These are phyloP conservation scores for Zophobas atratus DNA, from an alignment of 1,140 invertebrate species.

Conservation along the genomic window DNA sequence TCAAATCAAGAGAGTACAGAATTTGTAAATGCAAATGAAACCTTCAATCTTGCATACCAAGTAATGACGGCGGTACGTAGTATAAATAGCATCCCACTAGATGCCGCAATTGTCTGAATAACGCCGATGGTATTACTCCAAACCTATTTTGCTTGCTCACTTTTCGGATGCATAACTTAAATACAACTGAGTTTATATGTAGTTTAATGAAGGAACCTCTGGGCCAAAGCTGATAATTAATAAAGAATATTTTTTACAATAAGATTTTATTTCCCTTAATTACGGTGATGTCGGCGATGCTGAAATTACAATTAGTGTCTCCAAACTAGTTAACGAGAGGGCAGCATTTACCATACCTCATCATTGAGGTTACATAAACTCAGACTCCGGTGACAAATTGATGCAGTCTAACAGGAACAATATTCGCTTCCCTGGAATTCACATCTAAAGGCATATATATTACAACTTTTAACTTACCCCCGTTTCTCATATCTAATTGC, in stretches of 20 bases:
- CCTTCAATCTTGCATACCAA: conserved; percentile 42
- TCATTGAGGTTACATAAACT: conserved; percentile 51
- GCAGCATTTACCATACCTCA: conserved; percentile 46
- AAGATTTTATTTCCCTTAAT: background rate
- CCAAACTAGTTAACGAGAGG: conserved; percentile 41
- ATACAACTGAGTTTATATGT: background rate
- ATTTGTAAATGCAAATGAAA: conserved; percentile 43
- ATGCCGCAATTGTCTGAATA: conserved; percentile 25
- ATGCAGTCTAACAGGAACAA: conserved; percentile 49
- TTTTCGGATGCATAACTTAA: conserved; percentile 3
- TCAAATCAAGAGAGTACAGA: conserved; percentile 32
- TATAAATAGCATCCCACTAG: conserved; percentile 16
- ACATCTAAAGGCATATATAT: conserved; percentile 43
- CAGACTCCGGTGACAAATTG: conserved; percentile 50
- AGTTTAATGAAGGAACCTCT: no score
- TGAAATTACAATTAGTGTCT: conserved; percentile 35
- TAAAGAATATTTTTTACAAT: no score
- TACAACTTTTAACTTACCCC: conserved; percentile 42
- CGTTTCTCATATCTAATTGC: conserved; percentile 24
- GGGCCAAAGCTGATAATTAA: no score
- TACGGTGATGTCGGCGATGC: background rate
- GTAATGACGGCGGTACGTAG: conserved; percentile 8
- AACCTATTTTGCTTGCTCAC: conserved; percentile 4
- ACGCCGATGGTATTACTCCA: conserved; percentile 14
- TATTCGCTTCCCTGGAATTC: conserved; percentile 42